A percentile compares a stretch with the other conserved stretches of the same genome.
These are phyloP conservation scores for Macroramphosus scolopax DNA, from an alignment of 2,797 vertebrate genomes.

Conservation along the genomic window DNA sequence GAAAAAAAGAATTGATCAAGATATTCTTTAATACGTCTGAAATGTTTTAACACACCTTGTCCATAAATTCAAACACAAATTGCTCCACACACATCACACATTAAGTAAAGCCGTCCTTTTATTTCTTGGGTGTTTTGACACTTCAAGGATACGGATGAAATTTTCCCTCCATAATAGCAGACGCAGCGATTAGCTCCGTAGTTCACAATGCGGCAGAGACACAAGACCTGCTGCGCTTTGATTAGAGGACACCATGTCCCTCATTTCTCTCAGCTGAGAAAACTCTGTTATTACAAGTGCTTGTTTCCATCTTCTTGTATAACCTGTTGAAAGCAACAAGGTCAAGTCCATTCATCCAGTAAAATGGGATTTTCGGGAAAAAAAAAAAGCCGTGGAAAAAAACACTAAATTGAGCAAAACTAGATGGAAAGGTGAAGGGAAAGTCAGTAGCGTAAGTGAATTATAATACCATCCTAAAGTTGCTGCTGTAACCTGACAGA, in stretches of 20 bases:
- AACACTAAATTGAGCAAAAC: conserved; percentile 12
- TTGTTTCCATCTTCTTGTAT: neutral
- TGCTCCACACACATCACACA: conserved; percentile 1
- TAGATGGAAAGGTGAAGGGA: conserved; percentile 4
- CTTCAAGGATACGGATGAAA: conserved; percentile 10
- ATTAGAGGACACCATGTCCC: conserved; percentile 3
- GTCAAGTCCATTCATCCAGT: conserved; percentile 17
- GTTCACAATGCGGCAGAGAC: conserved; percentile 8
- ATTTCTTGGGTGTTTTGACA: conserved; percentile 1
- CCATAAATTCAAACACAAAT: conserved; percentile 2
- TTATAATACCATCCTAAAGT: too few relatives aligned
- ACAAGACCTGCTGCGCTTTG: conserved; percentile 16
- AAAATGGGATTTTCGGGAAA: conserved; percentile 15
- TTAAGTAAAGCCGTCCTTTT: conserved; percentile 1
- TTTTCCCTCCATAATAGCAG: neutral
- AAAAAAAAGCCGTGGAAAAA: too few relatives aligned
- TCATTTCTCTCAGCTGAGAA: conserved; percentile 7
- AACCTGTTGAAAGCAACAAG: conserved; percentile 16
- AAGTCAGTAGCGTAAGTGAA: neutral
- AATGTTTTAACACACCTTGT: neutral
- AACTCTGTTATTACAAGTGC: neutral
- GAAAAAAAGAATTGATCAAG: neutral
- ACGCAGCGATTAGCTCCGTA: conserved; percentile 1
- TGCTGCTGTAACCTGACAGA: too few relatives aligned
- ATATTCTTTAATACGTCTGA: neutral